Evolutionary conservation across 2,113 vertebrate species (phyloP).

Genomic region (human): DNA sequence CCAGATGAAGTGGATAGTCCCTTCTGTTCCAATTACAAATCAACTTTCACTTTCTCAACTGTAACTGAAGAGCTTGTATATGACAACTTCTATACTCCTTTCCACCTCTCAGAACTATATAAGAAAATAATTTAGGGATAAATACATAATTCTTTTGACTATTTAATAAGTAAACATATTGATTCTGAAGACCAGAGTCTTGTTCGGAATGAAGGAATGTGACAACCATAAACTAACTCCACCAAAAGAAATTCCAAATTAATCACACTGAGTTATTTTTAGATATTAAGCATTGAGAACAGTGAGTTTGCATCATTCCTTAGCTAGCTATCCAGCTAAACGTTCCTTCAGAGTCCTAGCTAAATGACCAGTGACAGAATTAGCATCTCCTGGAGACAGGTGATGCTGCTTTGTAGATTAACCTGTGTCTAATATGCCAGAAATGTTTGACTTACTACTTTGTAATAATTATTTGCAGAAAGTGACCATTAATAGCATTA

Average conservation of each 20-base stretch:
- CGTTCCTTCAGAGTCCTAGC: neutral
- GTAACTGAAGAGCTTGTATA: neutral
- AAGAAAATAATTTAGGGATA: neutral
- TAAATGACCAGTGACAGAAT: neutral
- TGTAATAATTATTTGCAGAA: neutral
- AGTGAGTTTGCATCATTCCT: neutral
- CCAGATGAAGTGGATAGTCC: neutral
- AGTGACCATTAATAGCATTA: neutral
- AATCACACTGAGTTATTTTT: neutral
- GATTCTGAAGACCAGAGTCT: neutral
- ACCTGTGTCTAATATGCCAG: neutral
- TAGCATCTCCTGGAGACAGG: neutral
- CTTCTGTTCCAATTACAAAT: neutral
- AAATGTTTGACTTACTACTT: neutral
- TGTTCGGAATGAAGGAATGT: neutral
- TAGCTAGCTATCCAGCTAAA: neutral
- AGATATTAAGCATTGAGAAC: neutral
- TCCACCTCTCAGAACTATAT: neutral
- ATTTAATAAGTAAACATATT: neutral
- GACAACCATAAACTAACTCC: neutral
- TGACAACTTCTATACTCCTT: neutral
- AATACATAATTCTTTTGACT: slow-evolving; percentile 8
- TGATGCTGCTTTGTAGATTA: neutral
- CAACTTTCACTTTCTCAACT: neutral
- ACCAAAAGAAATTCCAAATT: neutral